phyloP scores from a whole-genome alignment of 2,113 vertebrate species.

The Prinia subflava region DNA sequence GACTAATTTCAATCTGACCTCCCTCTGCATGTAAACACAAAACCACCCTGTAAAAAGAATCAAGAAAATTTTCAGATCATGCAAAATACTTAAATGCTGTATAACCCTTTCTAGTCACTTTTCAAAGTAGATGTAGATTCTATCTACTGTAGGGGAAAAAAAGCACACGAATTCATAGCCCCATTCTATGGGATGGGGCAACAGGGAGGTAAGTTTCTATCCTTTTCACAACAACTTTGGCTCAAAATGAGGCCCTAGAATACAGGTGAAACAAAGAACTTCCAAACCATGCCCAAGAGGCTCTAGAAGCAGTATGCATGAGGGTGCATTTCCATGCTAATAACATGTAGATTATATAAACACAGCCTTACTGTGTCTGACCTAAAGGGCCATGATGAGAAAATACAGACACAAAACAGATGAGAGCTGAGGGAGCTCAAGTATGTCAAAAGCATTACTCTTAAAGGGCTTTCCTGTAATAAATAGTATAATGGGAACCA shows the following conservation, averaged over 20 bases:
- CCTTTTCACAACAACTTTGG: background rate
- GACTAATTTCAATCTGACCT: background rate
- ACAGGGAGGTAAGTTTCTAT: background rate
- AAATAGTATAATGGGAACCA: background rate
- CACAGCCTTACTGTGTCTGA: background rate
- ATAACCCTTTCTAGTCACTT: accelerated
- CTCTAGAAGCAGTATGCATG: background rate
- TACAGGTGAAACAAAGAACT: background rate
- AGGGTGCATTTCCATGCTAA: background rate
- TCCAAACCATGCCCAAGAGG: background rate
- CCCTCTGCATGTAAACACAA: background rate
- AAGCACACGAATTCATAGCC: background rate
- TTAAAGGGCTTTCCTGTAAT: background rate
- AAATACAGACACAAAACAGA: background rate
- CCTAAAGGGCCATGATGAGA: background rate
- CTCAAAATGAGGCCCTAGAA: background rate
- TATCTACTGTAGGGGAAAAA: background rate
- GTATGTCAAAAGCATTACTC: background rate
- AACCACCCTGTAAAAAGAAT: background rate
- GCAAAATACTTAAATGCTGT: background rate
- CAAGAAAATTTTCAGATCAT: background rate
- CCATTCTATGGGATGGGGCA: background rate
- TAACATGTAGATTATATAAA: background rate
- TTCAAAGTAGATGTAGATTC: background rate
- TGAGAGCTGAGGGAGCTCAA: background rate